Evolutionary conservation across 2,113 vertebrate genomes (phyloP).

Genomic region (Phoxinus phoxinus): DNA sequence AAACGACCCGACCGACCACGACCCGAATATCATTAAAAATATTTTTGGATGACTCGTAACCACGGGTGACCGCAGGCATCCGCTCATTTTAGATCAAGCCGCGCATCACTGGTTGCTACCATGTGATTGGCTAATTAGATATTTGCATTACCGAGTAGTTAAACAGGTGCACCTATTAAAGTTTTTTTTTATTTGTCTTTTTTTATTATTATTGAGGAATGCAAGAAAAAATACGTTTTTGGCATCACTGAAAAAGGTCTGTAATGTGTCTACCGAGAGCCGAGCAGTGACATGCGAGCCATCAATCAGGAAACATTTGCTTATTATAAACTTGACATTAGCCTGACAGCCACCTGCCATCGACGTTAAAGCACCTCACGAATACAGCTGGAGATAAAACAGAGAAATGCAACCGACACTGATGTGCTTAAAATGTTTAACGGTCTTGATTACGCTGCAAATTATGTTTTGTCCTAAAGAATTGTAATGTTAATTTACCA

Average conservation of each 20-base stretch:
- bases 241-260: neutral
- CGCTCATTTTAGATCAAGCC: no score
- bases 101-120: no score
- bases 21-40: no score
- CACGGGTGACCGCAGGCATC: no score
- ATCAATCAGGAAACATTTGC: constrained; percentile 48
- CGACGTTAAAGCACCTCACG: constrained; percentile 29
- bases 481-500: neutral
- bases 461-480: neutral
- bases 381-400: constrained; percentile 8
- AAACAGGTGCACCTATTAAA: no score
- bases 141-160: no score
- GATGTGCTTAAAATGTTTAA: neutral
- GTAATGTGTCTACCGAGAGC: constrained; percentile 28
- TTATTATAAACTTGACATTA: constrained; percentile 52
- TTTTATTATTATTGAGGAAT: no score
- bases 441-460: neutral
- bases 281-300: constrained; percentile 38
- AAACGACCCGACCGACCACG: no score
- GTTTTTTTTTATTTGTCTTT: no score
- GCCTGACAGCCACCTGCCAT: constrained; percentile 43
- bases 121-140: no score
- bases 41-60: no score
- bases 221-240: no score
- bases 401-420: constrained; percentile 14